These are phyloP conservation scores for Catostomus latipinnis DNA, from an alignment of 2,797 vertebrate genomes.

Conservation along the genomic window DNA sequence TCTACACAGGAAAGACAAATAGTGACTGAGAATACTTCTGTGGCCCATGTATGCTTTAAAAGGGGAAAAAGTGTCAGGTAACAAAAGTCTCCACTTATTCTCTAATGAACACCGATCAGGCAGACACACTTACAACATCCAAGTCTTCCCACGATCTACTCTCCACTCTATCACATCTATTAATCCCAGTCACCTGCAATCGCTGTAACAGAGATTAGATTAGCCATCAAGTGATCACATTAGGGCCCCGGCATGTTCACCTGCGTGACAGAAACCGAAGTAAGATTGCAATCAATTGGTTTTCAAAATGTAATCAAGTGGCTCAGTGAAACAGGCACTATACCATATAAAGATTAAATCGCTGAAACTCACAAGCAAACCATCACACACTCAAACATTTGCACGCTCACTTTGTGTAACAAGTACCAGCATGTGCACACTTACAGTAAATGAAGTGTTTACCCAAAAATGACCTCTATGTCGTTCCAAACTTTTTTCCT, in stretches of 20 bases:
- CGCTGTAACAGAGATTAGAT: slow-evolving; percentile 70
- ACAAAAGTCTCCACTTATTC: slow-evolving; percentile 3
- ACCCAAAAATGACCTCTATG: too few relatives aligned
- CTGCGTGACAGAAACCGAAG: slow-evolving; percentile 68
- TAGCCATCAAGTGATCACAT: slow-evolving; percentile 75
- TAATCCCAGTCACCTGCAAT: slow-evolving; percentile 69
- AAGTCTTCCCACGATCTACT: slow-evolving; percentile 19
- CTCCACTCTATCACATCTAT: slow-evolving; percentile 56
- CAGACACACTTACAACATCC: slow-evolving; percentile 21
- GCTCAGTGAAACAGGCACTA: slow-evolving; percentile 58
- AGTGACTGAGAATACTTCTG: neutral
- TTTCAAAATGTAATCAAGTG: slow-evolving; percentile 69
- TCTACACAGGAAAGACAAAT: slow-evolving; percentile 26
- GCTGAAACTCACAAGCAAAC: slow-evolving; percentile 61
- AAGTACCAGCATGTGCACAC: slow-evolving; percentile 7
- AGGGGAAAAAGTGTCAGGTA: neutral
- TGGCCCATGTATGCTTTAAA: neutral
- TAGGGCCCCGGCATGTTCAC: slow-evolving; percentile 65
- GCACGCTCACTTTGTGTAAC: slow-evolving; percentile 14
- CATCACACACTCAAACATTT: slow-evolving; percentile 46
- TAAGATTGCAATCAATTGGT: slow-evolving; percentile 76
- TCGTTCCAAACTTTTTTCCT: too few relatives aligned
- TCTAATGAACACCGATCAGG: slow-evolving; percentile 59
- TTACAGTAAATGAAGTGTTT: too few relatives aligned
- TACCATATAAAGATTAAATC: slow-evolving; percentile 43